Base-by-base conservation (phyloP, 2,797 vertebrate species). In the Danio jaintianensis region DNA sequence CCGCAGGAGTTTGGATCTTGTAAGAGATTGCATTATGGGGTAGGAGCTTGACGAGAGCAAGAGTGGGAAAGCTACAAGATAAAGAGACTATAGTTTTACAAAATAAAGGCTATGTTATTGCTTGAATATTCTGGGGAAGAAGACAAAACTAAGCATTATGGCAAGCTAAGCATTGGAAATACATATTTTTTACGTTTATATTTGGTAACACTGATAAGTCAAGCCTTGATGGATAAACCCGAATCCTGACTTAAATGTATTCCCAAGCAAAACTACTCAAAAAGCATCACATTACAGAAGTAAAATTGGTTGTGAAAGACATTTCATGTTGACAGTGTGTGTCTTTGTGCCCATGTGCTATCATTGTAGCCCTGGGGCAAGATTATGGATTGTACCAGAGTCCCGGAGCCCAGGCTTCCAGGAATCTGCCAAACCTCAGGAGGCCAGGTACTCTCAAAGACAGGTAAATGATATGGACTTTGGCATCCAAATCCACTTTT, bases 1-100 rank as follows among this genome's bases (percentile, higher is more conserved):
- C 77, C 36, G 67, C 45, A 67, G 58, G n/a, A 47, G 52, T 45
- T 50, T 38, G 53, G 61, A 47, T 76, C 18, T 69, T 58, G 42
- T 61, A 80, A 87, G 76, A 80, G 85, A 84, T 87, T 84, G 85
- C 85, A 86, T 88, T 84, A 63, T 82, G 56, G 78, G 71, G 87
- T 87, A 83, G 59, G 80, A 66, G 81, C 83, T 87, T 83, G 86
- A 82, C 74, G 71, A 68, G 62, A 58, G 82, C 38, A 20, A 84
- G 64, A 85, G 84, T 78, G 10, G 20, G 9, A 22, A 43, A 72
- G 52, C 38, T 72, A 42, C 36, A 71, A 56, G 52, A 71, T 71
- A 18, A 38, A 71, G 69, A 56, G 50, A 71, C 38, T 71, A 11
- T 87, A 48, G 36, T 82, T 61, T 84, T 69, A 87, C 29, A 78